These are phyloP conservation scores for Tiliqua scincoides DNA, from an alignment of 2,113 vertebrate species.

Conservation along the genomic window DNA sequence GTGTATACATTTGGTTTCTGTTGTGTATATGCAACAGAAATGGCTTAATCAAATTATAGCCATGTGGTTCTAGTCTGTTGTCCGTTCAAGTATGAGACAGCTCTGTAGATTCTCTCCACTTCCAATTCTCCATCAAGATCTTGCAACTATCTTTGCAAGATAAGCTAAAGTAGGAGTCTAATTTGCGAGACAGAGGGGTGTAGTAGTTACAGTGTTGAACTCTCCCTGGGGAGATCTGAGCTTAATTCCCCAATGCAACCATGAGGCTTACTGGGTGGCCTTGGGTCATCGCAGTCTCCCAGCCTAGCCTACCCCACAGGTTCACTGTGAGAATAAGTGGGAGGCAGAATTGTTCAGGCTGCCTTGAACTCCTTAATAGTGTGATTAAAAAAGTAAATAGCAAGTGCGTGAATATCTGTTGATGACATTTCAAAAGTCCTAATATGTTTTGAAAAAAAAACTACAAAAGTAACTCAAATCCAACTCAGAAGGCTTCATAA, in stretches of 20 bases:
- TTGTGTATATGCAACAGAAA: too few species aligned
- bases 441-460: not conserved
- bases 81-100: not conserved
- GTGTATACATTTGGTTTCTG: too few species aligned
- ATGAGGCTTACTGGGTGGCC: too few species aligned
- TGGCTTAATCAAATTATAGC: not conserved
- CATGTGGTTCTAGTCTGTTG: not conserved
- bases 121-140: not conserved
- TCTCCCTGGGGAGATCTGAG: not conserved
- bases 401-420: not conserved
- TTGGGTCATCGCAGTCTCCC: too few species aligned
- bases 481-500: not conserved
- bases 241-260: not conserved
- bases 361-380: not conserved
- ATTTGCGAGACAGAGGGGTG: too few species aligned
- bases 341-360: not conserved
- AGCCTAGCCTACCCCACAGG: not conserved
- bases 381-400: not conserved
- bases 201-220: not conserved
- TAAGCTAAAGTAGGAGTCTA: too few species aligned
- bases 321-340: not conserved
- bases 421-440: not conserved
- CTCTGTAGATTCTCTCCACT: not conserved
- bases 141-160: too few species aligned
- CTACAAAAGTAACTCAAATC: not conserved